phyloP scores from a whole-genome alignment of 2,888 invertebrate species.

The Catocala sponsa region DNA sequence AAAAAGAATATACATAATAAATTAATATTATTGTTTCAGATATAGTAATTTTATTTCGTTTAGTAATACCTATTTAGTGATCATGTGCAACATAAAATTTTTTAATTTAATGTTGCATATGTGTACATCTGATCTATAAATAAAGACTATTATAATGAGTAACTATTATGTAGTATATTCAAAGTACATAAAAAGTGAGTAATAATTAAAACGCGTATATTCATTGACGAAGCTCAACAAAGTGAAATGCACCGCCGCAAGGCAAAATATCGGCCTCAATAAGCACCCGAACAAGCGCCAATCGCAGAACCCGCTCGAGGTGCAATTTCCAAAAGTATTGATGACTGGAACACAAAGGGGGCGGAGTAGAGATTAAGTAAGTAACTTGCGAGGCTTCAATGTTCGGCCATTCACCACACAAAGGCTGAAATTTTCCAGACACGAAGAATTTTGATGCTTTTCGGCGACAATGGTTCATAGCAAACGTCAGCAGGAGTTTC shows the following conservation, averaged over 20 bases:
- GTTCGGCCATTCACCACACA: slow-evolving; percentile 68
- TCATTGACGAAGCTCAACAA: neutral
- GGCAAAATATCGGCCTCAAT: slow-evolving; percentile 33
- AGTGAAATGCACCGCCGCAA: slow-evolving; percentile 15
- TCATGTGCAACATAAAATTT: no score
- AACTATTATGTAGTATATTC: no score
- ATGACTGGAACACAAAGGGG: slow-evolving; percentile 75
- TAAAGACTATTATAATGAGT: no score
- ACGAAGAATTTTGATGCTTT: slow-evolving; percentile 75
- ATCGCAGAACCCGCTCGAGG: slow-evolving; percentile 57
- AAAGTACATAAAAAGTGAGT: no score
- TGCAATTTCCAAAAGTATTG: slow-evolving; percentile 78
- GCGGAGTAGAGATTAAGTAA: slow-evolving; percentile 75
- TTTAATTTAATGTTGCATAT: no score
- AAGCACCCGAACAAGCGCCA: slow-evolving; percentile 55
- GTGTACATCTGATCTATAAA: no score
- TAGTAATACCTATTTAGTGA: no score
- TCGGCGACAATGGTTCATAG: slow-evolving; percentile 67
- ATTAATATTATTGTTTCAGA: no score
- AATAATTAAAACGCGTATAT: slow-evolving; percentile 3
- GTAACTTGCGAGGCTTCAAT: slow-evolving; percentile 77
- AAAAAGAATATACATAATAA: no score
- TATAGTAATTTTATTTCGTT: no score
- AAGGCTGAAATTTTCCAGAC: slow-evolving; percentile 76
- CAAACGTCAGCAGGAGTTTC: slow-evolving; percentile 62